Base-by-base conservation (phyloP, 2,113 vertebrate species). In the Gymnocephalus cernua region DNA sequence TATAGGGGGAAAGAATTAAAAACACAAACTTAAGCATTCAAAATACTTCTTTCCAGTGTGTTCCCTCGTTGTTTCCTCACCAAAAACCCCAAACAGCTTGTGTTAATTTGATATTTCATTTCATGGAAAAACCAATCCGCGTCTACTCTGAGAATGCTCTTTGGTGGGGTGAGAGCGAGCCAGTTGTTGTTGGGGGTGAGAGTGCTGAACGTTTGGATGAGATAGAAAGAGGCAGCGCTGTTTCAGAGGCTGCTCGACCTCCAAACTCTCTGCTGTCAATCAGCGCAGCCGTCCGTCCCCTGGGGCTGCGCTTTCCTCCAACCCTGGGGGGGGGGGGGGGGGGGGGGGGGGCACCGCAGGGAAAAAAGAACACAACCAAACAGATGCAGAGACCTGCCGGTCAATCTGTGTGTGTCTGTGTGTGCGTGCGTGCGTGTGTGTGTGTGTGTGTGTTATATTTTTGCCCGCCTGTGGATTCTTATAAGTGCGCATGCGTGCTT, bases 181-280 rank as follows among this genome's bases (percentile, higher is more conserved):
- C 69, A 79, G 88, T 85, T 47, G 86, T 85, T 47, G 86, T 75
- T 77, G 53, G 58, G 54, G 88, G 72, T 61, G 80, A 86, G 85
- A 85, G 82, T 47, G 77, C 78, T 73, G 82, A 77, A 81, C 82
- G 83, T 84, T 68, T 74, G 74, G 77, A 82, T 85, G 83, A 92
- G 88, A 91, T 89, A 90, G 85, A 83, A 77, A 86, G 84, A 82
- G 64, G 82, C 86, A 82, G 82, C 15, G 74, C 79, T 81, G 84
- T 71, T 94, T 93, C 87, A 90, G 77, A 92, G 81, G 85, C 84
- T 90, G 77, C 88, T 91, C 88, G 90, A 93, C 91, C 89, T 92
- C 91, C 90, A 92, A 93, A 94, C 89, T 92, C 80, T 70, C 85
- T 82, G 82, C 89, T 94, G 94, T 95, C 93, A 93, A 92, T 95